phyloP scores from a whole-genome alignment of 2,113 vertebrate genomes.

The Rafetus swinhoei region DNA sequence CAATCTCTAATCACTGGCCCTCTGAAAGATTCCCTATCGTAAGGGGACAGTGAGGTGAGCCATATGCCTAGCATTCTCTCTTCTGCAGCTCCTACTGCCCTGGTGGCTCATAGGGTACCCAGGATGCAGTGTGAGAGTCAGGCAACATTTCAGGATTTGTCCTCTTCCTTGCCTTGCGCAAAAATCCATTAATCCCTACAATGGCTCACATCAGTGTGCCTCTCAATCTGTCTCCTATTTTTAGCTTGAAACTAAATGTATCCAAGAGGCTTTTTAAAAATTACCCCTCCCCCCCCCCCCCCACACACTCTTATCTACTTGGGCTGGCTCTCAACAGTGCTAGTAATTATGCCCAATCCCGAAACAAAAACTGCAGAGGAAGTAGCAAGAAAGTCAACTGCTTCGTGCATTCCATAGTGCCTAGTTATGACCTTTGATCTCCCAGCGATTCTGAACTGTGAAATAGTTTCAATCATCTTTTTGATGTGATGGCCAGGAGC shows the following conservation, averaged over 20 bases:
- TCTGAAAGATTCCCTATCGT: not conserved
- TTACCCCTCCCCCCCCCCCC: no score
- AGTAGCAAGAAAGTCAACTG: not conserved
- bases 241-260: not conserved
- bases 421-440: constrained; percentile 48
- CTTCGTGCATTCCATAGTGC: constrained; percentile 31
- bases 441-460: constrained; percentile 55
- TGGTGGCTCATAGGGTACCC: not conserved
- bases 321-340: constrained; percentile 5
- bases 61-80: not conserved
- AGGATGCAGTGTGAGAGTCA: not conserved
- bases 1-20: not conserved
- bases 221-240: not conserved
- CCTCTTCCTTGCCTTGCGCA: not conserved
- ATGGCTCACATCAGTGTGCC: not conserved
- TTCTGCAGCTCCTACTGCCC: not conserved
- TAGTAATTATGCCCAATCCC: not conserved
- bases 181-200: not conserved
- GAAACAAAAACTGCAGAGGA: not conserved
- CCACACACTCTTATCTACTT: not conserved
- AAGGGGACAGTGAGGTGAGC: not conserved
- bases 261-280: not conserved
- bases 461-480: constrained; percentile 63
- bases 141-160: not conserved
- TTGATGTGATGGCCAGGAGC: constrained; percentile 34